These are phyloP conservation scores for Onychomys leucogaster DNA, from an alignment of 2,797 vertebrate species.

Conservation along the genomic window DNA sequence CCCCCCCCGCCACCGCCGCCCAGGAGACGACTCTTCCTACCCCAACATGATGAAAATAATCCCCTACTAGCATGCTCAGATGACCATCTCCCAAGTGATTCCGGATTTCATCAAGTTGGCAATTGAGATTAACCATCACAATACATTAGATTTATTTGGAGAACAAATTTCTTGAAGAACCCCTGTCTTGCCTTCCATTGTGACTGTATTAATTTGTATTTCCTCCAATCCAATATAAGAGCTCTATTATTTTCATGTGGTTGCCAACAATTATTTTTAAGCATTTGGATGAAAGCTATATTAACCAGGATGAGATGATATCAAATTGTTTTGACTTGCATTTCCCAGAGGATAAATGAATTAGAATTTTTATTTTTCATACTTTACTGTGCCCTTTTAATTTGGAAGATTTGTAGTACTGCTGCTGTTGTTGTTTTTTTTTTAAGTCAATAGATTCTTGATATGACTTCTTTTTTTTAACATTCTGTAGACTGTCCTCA, in stretches of 20 bases:
- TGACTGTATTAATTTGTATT: background rate
- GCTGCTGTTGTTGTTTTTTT: background rate
- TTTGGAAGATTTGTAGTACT: background rate
- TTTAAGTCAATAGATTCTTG: background rate
- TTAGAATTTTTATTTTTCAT: background rate
- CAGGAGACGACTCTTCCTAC: background rate
- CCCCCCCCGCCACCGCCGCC: no score
- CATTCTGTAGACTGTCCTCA: background rate
- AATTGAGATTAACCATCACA: background rate
- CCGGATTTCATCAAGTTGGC: background rate
- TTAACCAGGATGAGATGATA: background rate
- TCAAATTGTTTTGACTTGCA: background rate
- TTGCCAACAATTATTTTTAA: background rate
- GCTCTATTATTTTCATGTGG: background rate
- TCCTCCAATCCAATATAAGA: background rate
- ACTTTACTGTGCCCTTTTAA: background rate
- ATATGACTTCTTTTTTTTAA: background rate
- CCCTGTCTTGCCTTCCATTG: background rate
- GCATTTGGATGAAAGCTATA: background rate
- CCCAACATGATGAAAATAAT: background rate
- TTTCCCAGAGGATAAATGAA: background rate
- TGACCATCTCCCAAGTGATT: background rate
- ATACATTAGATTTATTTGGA: background rate
- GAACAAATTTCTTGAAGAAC: background rate
- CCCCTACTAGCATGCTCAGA: background rate